Evolutionary conservation across 2,113 vertebrate genomes (phyloP).

Genomic region (Labeo catla): DNA sequence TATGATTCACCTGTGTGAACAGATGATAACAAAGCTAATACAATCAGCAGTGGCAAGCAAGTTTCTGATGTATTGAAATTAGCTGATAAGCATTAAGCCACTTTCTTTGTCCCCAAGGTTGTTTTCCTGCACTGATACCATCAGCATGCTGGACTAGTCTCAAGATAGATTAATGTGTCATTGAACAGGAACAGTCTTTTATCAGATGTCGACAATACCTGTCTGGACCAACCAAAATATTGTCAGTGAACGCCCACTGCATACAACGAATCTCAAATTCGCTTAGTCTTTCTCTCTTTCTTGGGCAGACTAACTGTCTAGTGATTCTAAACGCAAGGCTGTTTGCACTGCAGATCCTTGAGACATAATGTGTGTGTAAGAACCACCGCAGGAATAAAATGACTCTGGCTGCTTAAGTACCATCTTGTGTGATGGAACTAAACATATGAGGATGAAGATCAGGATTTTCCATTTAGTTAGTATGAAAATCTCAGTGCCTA

Average conservation of each 20-base stretch:
- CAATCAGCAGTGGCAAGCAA: background rate
- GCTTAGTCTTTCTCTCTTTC: background rate
- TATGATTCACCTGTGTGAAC: background rate
- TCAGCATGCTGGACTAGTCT: slow-evolving; percentile 66
- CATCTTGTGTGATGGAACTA: background rate
- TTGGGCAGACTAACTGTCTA: background rate
- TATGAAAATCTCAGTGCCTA: background rate
- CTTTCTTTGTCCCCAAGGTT: slow-evolving; percentile 67
- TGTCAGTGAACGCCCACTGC: slow-evolving; percentile 51
- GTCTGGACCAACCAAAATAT: slow-evolving; percentile 59
- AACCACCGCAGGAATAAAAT: background rate
- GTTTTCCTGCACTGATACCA: slow-evolving; percentile 65
- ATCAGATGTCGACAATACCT: slow-evolving; percentile 56
- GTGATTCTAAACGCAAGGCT: background rate
- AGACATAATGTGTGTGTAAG: background rate
- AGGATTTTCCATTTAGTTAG: background rate
- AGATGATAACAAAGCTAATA: background rate
- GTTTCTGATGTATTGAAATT: slow-evolving; percentile 14
- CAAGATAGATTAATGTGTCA: slow-evolving; percentile 75
- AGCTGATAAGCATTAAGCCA: background rate
- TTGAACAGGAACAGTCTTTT: slow-evolving; percentile 71
- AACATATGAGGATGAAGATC: background rate
- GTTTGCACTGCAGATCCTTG: background rate
- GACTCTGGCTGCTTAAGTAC: slow-evolving; percentile 1
- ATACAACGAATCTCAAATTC: background rate